A percentile compares a stretch with the other conserved stretches of the same genome.
Evolutionary conservation across 2,113 vertebrate species (phyloP).

Genomic region (Melanerpes aurifrons): DNA sequence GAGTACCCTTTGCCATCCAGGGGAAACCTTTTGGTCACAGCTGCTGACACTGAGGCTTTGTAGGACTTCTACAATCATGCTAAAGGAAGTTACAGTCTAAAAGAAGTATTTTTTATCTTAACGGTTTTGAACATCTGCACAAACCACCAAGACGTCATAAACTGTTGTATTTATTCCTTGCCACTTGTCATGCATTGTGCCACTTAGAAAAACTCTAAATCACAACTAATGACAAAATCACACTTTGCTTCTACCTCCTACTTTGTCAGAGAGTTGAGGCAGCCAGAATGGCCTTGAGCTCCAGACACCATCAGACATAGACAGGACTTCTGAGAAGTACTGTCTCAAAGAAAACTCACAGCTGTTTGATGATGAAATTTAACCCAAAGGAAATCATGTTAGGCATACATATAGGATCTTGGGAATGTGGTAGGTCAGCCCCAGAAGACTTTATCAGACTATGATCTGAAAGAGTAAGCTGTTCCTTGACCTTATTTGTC

Average conservation of each 20-base stretch:
- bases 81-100: background rate
- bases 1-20: background rate
- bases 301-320: background rate
- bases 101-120: constrained; percentile 33
- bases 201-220: background rate
- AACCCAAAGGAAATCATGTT: background rate
- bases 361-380: background rate
- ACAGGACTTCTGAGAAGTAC: background rate
- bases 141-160: background rate
- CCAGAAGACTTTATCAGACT: background rate
- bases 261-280: background rate
- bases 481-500: background rate
- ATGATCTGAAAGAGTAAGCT: background rate
- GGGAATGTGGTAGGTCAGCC: background rate
- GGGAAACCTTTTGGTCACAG: background rate
- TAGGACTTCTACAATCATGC: background rate
- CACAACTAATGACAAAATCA: background rate
- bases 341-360: background rate
- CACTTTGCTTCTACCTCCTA: background rate
- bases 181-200: background rate
- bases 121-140: constrained; percentile 52
- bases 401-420: background rate
- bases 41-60: background rate
- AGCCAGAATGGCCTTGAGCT: background rate
- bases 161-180: background rate